Percentiles rank a stretch among this genome's conserved stretches.
These are phyloP conservation scores for Bergia sp. DNA, from an alignment of 92 coral and sea anemone species.

Conservation along the genomic window DNA sequence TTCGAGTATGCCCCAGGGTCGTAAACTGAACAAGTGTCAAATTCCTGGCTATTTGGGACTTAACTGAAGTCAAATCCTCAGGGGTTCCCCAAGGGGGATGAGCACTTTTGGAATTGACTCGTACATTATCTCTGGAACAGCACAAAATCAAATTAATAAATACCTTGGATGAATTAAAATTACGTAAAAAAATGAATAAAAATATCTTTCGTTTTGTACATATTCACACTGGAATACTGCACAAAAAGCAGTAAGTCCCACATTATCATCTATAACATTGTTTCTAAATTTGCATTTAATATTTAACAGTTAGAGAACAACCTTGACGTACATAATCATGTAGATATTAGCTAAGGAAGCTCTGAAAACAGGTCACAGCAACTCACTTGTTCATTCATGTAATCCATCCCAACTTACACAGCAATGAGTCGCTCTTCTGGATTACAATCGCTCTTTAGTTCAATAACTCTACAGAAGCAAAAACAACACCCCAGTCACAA, in stretches of 20 bases:
- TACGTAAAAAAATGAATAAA: background rate
- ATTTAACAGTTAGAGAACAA: too few relatives aligned
- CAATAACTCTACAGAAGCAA: background rate
- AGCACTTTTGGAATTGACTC: too few relatives aligned
- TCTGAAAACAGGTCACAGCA: background rate
- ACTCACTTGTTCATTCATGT: background rate
- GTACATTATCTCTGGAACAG: background rate
- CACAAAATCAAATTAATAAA: background rate
- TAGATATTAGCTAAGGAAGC: too few relatives aligned
- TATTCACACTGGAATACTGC: conserved; percentile 37
- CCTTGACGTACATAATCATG: too few relatives aligned
- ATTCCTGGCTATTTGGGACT: too few relatives aligned
- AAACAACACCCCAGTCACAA: background rate
- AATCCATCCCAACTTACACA: background rate
- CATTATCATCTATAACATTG: conserved; percentile 15
- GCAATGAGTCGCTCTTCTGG: background rate
- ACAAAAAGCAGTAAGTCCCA: conserved; percentile 17
- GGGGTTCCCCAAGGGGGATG: too few relatives aligned
- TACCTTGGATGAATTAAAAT: too few relatives aligned
- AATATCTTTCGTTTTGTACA: background rate
- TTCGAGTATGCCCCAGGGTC: too few relatives aligned
- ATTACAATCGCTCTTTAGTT: background rate
- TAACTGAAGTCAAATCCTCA: too few relatives aligned
- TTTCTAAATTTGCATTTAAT: too few relatives aligned
- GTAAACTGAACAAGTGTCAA: too few relatives aligned